A percentile compares a stretch with the other conserved stretches of the same genome.
Evolutionary conservation across 2,888 invertebrate genomes (phyloP).

Genomic region (Clistopyga incitator): DNA sequence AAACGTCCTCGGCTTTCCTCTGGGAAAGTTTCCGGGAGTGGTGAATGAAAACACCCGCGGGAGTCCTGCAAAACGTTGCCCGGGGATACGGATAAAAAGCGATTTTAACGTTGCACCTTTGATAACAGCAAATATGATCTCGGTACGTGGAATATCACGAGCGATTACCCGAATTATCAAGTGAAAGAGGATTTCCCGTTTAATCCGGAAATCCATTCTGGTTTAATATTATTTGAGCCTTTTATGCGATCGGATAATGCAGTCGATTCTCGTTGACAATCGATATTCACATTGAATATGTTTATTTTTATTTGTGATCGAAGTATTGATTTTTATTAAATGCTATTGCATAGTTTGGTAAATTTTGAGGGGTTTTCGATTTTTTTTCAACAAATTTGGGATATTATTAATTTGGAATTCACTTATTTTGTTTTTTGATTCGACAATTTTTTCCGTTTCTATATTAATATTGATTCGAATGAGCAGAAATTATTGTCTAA

Average conservation of each 20-base stretch:
- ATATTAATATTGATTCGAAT: too few relatives aligned
- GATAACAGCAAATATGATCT: slow-evolving; percentile 4
- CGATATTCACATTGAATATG: too few relatives aligned
- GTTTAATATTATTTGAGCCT: background rate
- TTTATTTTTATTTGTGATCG: too few relatives aligned
- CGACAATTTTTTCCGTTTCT: too few relatives aligned
- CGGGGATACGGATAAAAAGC: background rate
- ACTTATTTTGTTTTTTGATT: too few relatives aligned
- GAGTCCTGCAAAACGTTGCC: background rate
- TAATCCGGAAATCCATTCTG: background rate
- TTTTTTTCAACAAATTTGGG: too few relatives aligned
- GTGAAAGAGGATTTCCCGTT: background rate
- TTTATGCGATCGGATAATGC: background rate
- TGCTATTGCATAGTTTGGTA: too few relatives aligned
- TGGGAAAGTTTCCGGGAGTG: slow-evolving; percentile 51
- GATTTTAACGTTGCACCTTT: background rate
- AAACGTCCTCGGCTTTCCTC: slow-evolving; percentile 23
- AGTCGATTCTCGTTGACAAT: background rate
- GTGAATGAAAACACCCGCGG: slow-evolving; percentile 59
- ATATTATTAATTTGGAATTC: too few relatives aligned
- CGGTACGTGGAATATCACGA: background rate
- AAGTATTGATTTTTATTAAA: too few relatives aligned
- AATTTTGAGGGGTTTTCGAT: too few relatives aligned
- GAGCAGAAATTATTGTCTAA: too few relatives aligned
- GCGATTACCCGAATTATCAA: background rate